Percentiles rank a stretch among this genome's conserved stretches.
Conservation (phyloP, 2,113 vertebrate genomes). For the Hippopotamus amphibius region DNA sequence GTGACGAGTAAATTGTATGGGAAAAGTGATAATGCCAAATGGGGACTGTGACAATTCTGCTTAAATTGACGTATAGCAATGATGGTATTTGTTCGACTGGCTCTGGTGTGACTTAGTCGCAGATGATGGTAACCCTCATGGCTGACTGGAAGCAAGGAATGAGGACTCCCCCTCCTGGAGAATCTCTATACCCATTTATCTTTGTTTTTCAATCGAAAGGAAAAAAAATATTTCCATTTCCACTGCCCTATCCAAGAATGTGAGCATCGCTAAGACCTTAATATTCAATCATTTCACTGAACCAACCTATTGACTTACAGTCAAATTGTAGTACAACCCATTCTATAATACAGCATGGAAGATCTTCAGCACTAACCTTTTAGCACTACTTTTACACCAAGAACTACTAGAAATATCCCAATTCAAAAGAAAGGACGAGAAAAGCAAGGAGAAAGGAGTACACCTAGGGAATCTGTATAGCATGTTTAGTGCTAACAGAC, state of each 20-base stretch:
- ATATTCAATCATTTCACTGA: background rate
- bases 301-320: background rate
- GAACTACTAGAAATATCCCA: background rate
- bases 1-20: background rate
- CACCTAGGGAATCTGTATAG: background rate
- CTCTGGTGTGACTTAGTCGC: slow-evolving; percentile 7
- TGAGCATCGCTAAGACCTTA: background rate
- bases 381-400: background rate
- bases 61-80: background rate
- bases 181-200: background rate
- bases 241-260: background rate
- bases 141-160: slow-evolving; percentile 1
- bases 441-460: background rate
- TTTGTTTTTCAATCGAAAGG: background rate
- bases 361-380: background rate
- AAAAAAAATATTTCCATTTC: background rate
- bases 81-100: background rate
- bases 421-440: background rate
- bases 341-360: background rate
- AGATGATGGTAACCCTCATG: background rate
- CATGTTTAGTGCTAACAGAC: background rate
- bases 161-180: slow-evolving; percentile 43
- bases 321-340: background rate
- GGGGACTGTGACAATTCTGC: background rate
- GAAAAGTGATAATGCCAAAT: background rate